A percentile compares a stretch with the other conserved stretches of the same genome.
Conservation (phyloP, 1,140 invertebrate genomes). For the Rhynchophorus ferrugineus region DNA sequence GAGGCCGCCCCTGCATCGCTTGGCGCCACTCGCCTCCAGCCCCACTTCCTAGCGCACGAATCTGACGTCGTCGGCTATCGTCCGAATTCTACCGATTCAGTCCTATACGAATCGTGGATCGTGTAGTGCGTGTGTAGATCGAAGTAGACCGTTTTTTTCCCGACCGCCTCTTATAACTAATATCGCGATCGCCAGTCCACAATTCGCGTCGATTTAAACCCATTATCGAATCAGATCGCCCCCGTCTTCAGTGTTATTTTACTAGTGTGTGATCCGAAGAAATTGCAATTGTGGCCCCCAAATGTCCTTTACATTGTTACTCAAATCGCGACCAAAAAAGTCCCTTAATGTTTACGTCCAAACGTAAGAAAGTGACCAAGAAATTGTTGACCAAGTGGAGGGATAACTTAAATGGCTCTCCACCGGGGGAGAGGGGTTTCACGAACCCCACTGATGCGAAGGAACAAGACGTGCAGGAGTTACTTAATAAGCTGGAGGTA, state of each 20-base stretch:
- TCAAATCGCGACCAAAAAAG: constrained; percentile 38
- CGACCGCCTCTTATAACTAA: constrained; percentile 1
- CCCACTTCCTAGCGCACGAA: constrained; percentile 28
- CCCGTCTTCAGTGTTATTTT: constrained; percentile 1
- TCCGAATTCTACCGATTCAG: constrained; percentile 14
- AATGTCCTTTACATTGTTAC: constrained; percentile 38
- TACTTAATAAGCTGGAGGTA: constrained; percentile 41
- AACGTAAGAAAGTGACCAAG: constrained; percentile 56
- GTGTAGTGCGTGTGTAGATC: not conserved
- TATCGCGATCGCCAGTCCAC: constrained; percentile 1
- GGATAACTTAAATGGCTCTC: constrained; percentile 40
- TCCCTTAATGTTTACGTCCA: constrained; percentile 66
- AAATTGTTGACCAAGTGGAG: constrained; percentile 53
- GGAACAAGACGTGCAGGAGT: constrained; percentile 26
- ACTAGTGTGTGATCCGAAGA: constrained; percentile 9
- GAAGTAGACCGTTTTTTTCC: not conserved
- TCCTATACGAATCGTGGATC: constrained; percentile 1
- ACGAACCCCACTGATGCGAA: constrained; percentile 45
- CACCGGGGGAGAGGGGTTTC: constrained; percentile 22
- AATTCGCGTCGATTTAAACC: constrained; percentile 9
- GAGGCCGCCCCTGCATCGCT: constrained; percentile 36
- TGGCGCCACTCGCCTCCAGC: constrained; percentile 36
- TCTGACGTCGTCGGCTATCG: constrained; percentile 17
- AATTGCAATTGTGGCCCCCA: constrained; percentile 45
- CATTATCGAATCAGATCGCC: constrained; percentile 7